Base-by-base conservation (phyloP, 2,113 vertebrate genomes). In the Geococcyx californianus region DNA sequence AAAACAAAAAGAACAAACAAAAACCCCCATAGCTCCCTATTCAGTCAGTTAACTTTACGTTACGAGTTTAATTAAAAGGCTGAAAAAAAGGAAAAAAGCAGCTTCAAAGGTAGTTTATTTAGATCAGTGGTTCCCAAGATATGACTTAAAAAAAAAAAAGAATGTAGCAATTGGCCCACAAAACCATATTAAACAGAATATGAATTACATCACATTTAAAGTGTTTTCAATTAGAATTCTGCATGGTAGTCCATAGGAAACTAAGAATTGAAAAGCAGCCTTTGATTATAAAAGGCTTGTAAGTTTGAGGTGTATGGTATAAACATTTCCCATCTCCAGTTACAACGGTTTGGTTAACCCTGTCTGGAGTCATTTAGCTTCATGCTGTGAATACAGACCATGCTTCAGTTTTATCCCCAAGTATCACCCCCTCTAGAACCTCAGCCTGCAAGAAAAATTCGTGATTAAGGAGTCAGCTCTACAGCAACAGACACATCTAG, bases 161-260 rank as follows among this genome's bases (percentile, higher is more conserved):
- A 95, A 77, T 16, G 60, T 0, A 87, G 44, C 44, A 80, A 73
- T 1, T 29, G 67, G 58, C n/a, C 51, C 70, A 85, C 70, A 90
- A 90, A 95, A 69, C 47, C 55, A 58, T 58, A 91, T 73, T 77
- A 88, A 95, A 73, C 70, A 88, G 31, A 3, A 0, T 13, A 88
- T 36, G 17, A 95, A 79, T 91, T 64, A 45, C 77, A 94, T 73
- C 80, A 70, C 64, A 84, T 83, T 79, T 76, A 18, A 87, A 90
- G 47, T 87, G 83, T 87, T 92, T 86, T 90, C 89, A 96, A 78
- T 90, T 81, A 90, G 20, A 81, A 78, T 44, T 64, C 68, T 86
- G 59, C 80, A 86, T 15, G 24, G 79, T 47, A 83, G 59, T 47
- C 68, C 63, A 56, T 38, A 82, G 1, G 2, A 83, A 86, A 94